phyloP scores from a whole-genome alignment of 2,113 vertebrate species.

The Pollachius pollachius region DNA sequence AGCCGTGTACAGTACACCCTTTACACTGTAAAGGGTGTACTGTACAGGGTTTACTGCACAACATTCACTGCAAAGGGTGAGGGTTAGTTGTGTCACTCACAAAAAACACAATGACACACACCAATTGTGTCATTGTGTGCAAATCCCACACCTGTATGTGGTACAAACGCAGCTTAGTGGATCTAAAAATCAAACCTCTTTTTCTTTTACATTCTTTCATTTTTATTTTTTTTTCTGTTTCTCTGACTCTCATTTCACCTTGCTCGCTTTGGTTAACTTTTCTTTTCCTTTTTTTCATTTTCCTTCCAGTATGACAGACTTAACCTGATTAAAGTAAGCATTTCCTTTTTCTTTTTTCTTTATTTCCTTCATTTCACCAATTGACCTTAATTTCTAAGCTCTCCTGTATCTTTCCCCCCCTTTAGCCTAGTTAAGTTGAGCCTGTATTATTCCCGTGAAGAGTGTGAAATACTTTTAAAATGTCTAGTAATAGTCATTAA shows the following conservation, averaged over 20 bases:
- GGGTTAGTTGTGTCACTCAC: no score
- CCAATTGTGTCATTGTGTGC: background rate
- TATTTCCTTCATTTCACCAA: conserved; percentile 48
- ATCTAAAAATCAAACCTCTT: no score
- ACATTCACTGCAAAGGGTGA: no score
- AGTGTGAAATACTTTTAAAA: conserved; percentile 6
- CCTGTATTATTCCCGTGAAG: conserved; percentile 18
- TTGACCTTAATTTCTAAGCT: conserved; percentile 21
- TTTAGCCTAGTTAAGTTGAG: conserved; percentile 24
- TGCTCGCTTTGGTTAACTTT: conserved; percentile 54
- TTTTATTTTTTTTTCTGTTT: conserved; percentile 11
- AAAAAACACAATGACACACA: background rate
- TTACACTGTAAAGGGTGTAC: no score
- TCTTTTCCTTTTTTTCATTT: conserved; percentile 67
- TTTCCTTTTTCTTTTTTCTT: conserved; percentile 47
- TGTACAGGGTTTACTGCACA: background rate
- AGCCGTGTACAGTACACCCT: no score
- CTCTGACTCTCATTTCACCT: conserved; percentile 32
- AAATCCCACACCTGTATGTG: background rate
- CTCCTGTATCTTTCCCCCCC: conserved; percentile 18
- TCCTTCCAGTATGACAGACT: conserved; percentile 94
- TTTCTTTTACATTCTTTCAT: background rate
- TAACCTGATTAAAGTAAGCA: conserved; percentile 98
- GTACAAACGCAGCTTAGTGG: background rate
- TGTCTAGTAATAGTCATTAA: no score